Conservation (phyloP, 2,888 invertebrate genomes). For the Trissolcus japonicus region DNA sequence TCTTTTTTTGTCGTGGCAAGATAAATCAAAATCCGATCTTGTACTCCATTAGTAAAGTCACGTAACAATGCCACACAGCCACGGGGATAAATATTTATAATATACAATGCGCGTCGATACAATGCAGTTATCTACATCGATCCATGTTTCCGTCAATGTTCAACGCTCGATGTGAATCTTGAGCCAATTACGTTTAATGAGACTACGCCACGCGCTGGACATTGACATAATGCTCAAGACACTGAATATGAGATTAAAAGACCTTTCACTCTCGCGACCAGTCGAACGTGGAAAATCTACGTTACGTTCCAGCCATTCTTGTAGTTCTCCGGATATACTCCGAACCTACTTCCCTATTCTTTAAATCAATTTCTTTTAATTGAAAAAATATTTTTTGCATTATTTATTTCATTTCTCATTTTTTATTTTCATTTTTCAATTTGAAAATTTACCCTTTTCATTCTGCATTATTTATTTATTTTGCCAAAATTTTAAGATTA, state of each 20-base stretch:
- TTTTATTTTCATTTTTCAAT: no score
- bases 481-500: no score
- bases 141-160: slow-evolving; percentile 45
- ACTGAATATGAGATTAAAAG: slow-evolving; percentile 54
- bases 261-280: slow-evolving; percentile 55
- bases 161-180: slow-evolving; percentile 48
- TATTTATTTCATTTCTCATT: no score
- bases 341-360: no score
- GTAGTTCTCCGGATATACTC: no score
- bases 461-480: no score
- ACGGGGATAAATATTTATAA: slow-evolving; percentile 38
- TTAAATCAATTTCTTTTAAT: no score
- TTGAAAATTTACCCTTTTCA: no score
- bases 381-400: no score
- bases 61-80: slow-evolving; percentile 16
- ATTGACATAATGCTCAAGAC: slow-evolving; percentile 63
- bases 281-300: slow-evolving; percentile 27
- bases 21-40: slow-evolving; percentile 20
- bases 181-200: slow-evolving; percentile 56
- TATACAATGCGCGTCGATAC: slow-evolving; percentile 24
- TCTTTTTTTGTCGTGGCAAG: slow-evolving; percentile 3
- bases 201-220: slow-evolving; percentile 44
- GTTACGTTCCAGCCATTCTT: slow-evolving; percentile 16
- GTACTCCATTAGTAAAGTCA: slow-evolving; percentile 41
- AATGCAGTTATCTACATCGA: slow-evolving; percentile 40